These are phyloP conservation scores for Anniella stebbinsi DNA, from an alignment of 2,797 vertebrate genomes.

Conservation along the genomic window DNA sequence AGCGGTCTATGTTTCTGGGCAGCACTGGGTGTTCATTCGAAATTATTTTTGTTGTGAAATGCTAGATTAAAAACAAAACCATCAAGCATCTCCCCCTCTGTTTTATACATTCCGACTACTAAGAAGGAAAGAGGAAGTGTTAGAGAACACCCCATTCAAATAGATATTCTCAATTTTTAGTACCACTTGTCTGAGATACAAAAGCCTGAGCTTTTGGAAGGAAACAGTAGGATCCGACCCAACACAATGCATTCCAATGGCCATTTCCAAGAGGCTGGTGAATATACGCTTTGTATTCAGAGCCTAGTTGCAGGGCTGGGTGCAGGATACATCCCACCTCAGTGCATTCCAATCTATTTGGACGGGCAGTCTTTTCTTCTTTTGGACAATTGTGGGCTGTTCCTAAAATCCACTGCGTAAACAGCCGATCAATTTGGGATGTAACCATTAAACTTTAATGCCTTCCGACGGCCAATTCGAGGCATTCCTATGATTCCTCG, in stretches of 20 bases:
- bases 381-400: not conserved
- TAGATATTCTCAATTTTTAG: not conserved
- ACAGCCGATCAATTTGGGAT: not conserved
- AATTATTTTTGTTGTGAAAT: not conserved
- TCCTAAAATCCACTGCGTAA: not conserved
- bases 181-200: not conserved
- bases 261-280: not conserved
- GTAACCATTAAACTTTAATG: not conserved
- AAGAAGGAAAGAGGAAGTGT: not conserved
- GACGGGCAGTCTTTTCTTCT: not conserved
- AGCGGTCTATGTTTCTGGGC: not conserved
- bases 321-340: not conserved
- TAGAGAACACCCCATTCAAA: not conserved
- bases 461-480: not conserved
- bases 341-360: not conserved
- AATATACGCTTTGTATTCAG: not conserved
- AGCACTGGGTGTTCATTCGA: not conserved
- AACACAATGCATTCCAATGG: not conserved
- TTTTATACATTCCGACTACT: no score
- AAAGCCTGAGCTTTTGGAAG: constrained; percentile 9
- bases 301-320: not conserved
- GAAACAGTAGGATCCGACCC: not conserved
- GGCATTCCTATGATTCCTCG: not conserved
- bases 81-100: not conserved
- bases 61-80: not conserved